Evolutionary conservation across 2,888 invertebrate species (phyloP), one percentile per base, ranked within the genome.

Genomic region (Onchidella celtica): DNA sequence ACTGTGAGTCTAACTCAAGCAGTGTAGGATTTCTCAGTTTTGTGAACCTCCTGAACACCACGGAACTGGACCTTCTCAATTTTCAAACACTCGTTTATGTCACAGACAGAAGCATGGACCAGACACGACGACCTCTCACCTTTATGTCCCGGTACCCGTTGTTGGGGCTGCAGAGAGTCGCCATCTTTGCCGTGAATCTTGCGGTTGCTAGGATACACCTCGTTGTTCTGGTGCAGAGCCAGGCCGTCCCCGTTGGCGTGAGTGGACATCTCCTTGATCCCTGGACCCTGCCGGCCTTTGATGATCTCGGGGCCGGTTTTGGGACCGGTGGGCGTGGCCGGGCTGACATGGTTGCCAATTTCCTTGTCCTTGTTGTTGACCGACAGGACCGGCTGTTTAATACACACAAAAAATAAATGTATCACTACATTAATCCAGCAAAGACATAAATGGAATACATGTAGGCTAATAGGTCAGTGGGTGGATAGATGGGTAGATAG

Each of bases 321-420:
- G 3, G 61, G 61, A 29, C 38, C 59, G 27, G 40, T 1, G 3
- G 40, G 75, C n/a, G 47, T n/a, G 2, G 14, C 9, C 14, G n/a
- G 47, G 17, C 34, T 55, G 47, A 59, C 70, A 27, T 38, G 63
- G 38, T 36, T 36, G 32, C 72, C 79, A 14, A 63, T 24, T 24
- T 79, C 79, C 14, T 70, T 79, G 3, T 79, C 79, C 63, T 70
- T 78, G 29, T 36, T 70, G 63, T 11, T 68, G 63, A 34, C 68
- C 40, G 61, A 34, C n/a, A 63, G 11, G 29, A 70, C 79, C 9
- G 79, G 79, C 79, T 79, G 79, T 3, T n/a, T 32, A 34, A 69
- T 2, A n/a, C n/a, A n/a, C n/a, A n/a, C n/a, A n/a, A n/a, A n/a
- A n/a, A n/a, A n/a, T n/a, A n/a, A n/a, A n/a, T n/a, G n/a, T n/a